A percentile compares a stretch with the other conserved stretches of the same genome.
These are phyloP conservation scores for Cataglyphis hispanica DNA, from an alignment of 1,140 invertebrate species.

Conservation along the genomic window DNA sequence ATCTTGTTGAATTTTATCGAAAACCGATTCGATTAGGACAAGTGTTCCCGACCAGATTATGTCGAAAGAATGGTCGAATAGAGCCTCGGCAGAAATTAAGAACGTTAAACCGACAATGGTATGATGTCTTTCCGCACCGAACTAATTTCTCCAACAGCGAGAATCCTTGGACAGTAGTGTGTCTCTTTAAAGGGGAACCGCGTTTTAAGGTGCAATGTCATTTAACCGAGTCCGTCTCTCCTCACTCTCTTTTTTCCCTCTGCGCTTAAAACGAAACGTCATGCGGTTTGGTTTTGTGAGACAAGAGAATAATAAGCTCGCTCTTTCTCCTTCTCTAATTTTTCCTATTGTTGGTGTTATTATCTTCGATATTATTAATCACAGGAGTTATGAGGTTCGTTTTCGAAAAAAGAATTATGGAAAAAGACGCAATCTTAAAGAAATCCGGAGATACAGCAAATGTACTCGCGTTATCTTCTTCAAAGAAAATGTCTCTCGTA, in stretches of 20 bases:
- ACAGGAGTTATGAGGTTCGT: not conserved
- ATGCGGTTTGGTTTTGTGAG: constrained; percentile 34
- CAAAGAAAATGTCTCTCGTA: constrained; percentile 38
- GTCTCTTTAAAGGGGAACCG: constrained; percentile 32
- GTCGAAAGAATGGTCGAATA: constrained; percentile 8
- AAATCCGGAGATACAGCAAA: constrained; percentile 40
- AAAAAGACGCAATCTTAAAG: constrained; percentile 33
- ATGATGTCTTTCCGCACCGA: constrained; percentile 43
- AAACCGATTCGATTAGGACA: constrained; percentile 36
- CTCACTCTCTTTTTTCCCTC: not conserved
- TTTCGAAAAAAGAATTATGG: constrained; percentile 41
- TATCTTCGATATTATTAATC: constrained; percentile 36
- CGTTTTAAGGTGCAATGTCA: constrained; percentile 34
- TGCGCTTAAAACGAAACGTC: not conserved
- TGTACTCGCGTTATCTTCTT: not conserved
- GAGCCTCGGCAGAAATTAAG: constrained; percentile 56
- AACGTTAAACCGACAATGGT: constrained; percentile 55
- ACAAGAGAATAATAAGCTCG: constrained; percentile 9
- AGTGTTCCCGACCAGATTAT: constrained; percentile 31
- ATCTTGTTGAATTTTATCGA: constrained; percentile 60
- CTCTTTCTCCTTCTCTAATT: constrained; percentile 5
- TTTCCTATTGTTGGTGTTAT: constrained; percentile 40
- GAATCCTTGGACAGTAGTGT: constrained; percentile 14
- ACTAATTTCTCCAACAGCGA: constrained; percentile 61
- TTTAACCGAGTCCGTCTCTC: constrained; percentile 31